A percentile compares a stretch with the other conserved stretches of the same genome.
phyloP scores from a whole-genome alignment of 1,140 invertebrate genomes.

The Thalassaphorura encarpata region DNA sequence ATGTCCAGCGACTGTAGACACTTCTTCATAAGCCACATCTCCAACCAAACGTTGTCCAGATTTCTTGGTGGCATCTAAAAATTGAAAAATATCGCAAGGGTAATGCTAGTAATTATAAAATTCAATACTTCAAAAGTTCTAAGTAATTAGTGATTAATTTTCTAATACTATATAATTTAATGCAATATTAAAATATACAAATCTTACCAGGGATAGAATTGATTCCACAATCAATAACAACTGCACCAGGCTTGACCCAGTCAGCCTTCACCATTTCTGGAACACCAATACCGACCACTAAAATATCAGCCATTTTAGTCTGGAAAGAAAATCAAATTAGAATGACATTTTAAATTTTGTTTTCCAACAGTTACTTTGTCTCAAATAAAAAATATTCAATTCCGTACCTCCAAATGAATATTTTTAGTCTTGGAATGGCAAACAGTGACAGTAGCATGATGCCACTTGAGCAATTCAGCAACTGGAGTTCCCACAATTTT shows the following conservation, averaged over 20 bases:
- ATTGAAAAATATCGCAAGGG: too few relatives aligned
- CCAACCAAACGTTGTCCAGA: conserved; percentile 78
- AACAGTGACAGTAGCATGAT: conserved; percentile 90
- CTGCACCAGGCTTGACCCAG: conserved; percentile 96
- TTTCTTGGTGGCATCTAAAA: conserved; percentile 68
- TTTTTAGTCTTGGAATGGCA: conserved; percentile 92
- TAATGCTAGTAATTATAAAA: too few relatives aligned
- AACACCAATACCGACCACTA: conserved; percentile 90
- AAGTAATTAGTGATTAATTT: conserved; percentile 4
- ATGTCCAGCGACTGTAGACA: conserved; percentile 62
- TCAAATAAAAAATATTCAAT: neutral
- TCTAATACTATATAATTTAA: conserved; percentile 4
- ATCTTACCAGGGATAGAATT: conserved; percentile 86
- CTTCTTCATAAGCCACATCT: conserved; percentile 83
- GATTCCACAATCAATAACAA: conserved; percentile 99
- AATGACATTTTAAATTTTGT: too few relatives aligned
- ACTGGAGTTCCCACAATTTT: conserved; percentile 96
- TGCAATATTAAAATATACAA: conserved; percentile 21
- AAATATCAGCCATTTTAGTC: conserved; percentile 71
- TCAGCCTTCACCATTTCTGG: conserved; percentile 84
- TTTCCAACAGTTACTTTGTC: too few relatives aligned
- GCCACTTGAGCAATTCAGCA: conserved; percentile 89
- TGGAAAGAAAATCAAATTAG: conserved; percentile 3
- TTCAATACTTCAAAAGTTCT: neutral
- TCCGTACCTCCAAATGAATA: conserved; percentile 58